A percentile compares a stretch with the other conserved stretches of the same genome.
phyloP scores from a whole-genome alignment of 2,888 invertebrate genomes.

The Nymphalis c-album region DNA sequence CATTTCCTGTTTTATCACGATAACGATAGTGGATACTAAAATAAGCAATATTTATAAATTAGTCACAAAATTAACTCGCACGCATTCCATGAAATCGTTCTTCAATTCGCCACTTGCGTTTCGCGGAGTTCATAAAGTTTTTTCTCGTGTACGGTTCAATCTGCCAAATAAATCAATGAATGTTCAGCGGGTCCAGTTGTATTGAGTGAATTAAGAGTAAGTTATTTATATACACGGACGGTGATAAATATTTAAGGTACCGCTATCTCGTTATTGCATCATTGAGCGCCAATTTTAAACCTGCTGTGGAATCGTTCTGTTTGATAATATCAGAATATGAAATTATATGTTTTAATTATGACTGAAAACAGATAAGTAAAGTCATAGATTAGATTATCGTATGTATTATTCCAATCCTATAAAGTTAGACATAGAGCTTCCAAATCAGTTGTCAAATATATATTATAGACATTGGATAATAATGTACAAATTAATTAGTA shows the following conservation, averaged over 20 bases:
- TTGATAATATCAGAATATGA: conserved; percentile 11
- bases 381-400: no score
- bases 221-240: conserved; percentile 55
- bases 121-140: conserved; percentile 28
- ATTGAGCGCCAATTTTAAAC: conserved; percentile 46
- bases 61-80: conserved; percentile 28
- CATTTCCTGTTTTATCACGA: neutral
- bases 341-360: neutral
- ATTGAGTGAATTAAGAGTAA: conserved; percentile 54
- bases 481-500: no score
- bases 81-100: conserved; percentile 48
- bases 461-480: no score
- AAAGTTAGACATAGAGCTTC: no score
- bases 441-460: no score
- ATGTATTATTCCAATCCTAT: no score
- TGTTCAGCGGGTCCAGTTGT: conserved; percentile 38
- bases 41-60: conserved; percentile 32
- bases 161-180: conserved; percentile 43
- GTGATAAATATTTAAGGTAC: conserved; percentile 66
- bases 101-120: conserved; percentile 47
- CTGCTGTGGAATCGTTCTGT: conserved; percentile 18
- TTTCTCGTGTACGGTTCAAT: conserved; percentile 39
- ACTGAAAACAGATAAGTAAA: no score
- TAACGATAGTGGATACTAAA: conserved; percentile 5
- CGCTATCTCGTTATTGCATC: conserved; percentile 65